Base-by-base conservation (phyloP, 2,888 invertebrate species). In the Yponomeuta sedellus region DNA sequence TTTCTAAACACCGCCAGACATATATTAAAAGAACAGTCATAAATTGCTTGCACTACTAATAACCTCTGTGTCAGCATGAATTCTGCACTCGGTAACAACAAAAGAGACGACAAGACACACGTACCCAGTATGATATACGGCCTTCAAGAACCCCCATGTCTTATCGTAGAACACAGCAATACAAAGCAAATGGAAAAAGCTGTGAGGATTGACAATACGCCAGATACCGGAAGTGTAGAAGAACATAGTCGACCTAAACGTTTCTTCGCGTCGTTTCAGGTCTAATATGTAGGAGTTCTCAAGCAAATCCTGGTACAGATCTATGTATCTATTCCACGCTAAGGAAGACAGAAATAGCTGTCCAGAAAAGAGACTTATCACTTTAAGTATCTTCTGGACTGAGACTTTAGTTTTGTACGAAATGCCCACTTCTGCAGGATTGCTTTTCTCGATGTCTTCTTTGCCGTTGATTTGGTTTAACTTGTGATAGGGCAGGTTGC, bases 291-390 rank as follows among this genome's bases (percentile, higher is more conserved):
- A 69, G 67, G 92, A 92, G 39, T 93, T 92, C 76, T 97, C 96
- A 44, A 97, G 79, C 75, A 96, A 84, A 72, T 95, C 94, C 73
- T 96, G 96, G 77, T 96, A 97, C 6, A 95, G 83, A 64, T 94
- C 94, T 72, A 97, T 96, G 74, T 96, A 96, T 39, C 96, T 93
- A 86, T 97, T 97, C 97, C 97, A 97, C 10, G 95, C 94, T 66
- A 95, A 86, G 0, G 96, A 96, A 67, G 95, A 95, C 0, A 96
- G 80, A 64, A 96, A 77, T 78, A 97, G 91, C 78, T 96, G 96
- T 0, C 94, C 94, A 5, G 94, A 92, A 73, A 95, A 94, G 71
- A 94, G 88, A 19, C 93, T 84, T 25, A 96, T 81, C 67, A 94
- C 94, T 72, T 93, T 93, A 0, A 92, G 87, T 25, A 96, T 93